Percentiles rank a stretch among this genome's conserved stretches.
Evolutionary conservation across 2,797 vertebrate genomes (phyloP).

Genomic region (Semotilus atromaculatus): DNA sequence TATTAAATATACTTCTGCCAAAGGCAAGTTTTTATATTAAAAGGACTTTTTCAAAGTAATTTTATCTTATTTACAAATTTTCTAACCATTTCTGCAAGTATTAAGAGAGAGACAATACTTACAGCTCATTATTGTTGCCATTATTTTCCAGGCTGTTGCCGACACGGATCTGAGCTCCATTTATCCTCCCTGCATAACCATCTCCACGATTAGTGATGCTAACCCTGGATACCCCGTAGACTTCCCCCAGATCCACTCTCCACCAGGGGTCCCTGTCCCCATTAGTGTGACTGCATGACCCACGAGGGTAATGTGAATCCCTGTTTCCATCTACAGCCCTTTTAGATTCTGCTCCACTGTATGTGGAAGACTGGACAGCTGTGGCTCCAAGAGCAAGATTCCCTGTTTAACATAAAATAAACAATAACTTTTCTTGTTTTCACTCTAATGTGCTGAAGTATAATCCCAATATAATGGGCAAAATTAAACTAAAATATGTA

Average conservation of each 20-base stretch:
- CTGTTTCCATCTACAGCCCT: not conserved
- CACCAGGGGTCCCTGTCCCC: fast-evolving
- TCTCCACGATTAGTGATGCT: not conserved
- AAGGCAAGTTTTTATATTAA: not conserved
- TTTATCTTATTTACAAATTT: not conserved
- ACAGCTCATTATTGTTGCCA: not conserved
- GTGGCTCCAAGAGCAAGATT: not conserved
- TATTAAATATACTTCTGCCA: not conserved
- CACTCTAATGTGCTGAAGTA: not conserved
- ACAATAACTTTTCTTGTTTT: not conserved
- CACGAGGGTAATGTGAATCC: too few species aligned
- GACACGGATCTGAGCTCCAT: not conserved
- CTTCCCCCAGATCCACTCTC: not conserved
- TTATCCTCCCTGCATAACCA: not conserved
- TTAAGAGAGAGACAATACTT: not conserved
- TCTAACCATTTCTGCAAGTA: not conserved
- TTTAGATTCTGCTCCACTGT: fast-evolving
- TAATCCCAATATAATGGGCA: too few species aligned
- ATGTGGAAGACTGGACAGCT: slow-evolving; percentile 2
- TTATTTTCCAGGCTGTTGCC: not conserved
- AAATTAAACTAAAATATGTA: too few species aligned
- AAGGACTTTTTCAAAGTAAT: not conserved
- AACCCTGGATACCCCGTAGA: not conserved
- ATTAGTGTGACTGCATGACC: not conserved
- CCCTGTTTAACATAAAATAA: not conserved